These are phyloP conservation scores for Picathartes gymnocephalus DNA, from an alignment of 2,113 vertebrate species.

Conservation along the genomic window DNA sequence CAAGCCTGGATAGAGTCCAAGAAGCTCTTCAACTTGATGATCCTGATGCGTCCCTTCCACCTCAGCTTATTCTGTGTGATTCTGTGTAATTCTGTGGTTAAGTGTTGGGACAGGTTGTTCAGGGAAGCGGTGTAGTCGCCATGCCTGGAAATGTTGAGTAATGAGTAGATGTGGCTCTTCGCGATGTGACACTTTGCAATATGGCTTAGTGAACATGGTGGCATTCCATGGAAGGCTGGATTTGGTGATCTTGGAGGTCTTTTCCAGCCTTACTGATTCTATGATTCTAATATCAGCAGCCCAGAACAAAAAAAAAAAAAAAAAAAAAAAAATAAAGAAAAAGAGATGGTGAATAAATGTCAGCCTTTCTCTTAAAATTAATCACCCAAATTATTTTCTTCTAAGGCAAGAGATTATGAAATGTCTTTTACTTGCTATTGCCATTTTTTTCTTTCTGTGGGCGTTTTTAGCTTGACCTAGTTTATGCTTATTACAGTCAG, in stretches of 20 bases:
- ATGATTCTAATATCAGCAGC: neutral
- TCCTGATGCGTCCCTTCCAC: neutral
- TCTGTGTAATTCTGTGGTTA: neutral
- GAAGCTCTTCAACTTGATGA: too few species aligned
- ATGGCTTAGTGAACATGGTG: neutral
- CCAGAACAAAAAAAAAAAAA: neutral
- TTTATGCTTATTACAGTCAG: neutral
- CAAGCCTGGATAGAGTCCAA: neutral
- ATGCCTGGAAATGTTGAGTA: neutral
- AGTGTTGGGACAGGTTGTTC: neutral
- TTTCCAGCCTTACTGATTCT: neutral
- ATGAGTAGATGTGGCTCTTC: neutral
- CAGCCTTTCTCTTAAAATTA: neutral
- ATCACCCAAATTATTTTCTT: neutral
- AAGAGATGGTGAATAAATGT: neutral
- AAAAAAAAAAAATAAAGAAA: too few species aligned
- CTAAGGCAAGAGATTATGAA: neutral
- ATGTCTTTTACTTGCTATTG: neutral
- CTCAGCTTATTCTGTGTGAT: neutral
- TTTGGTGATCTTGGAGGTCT: neutral
- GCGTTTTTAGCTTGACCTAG: neutral
- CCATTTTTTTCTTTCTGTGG: neutral
- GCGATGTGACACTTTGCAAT: neutral
- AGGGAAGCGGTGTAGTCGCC: fast-evolving
- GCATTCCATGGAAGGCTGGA: neutral